Base-by-base conservation (phyloP, 92 coral and sea anemone species). In the Epizoanthus ramosus region DNA sequence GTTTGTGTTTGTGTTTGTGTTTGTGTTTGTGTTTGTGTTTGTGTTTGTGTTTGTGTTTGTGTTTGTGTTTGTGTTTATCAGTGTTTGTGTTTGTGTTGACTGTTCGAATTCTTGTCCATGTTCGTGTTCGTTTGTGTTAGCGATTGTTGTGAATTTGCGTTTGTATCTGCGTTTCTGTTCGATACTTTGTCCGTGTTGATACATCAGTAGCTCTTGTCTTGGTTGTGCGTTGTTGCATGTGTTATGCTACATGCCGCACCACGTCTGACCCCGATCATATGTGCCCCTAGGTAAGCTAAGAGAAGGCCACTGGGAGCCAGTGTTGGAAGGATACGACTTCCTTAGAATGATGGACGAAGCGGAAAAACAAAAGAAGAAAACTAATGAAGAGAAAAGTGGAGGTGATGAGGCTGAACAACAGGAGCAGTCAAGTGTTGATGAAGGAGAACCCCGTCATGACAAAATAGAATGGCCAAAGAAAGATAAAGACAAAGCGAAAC, bases 311-410 rank as follows among this genome's bases (percentile, higher is more conserved):
- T 97, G 99, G 99, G 87, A 88, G 59, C 99, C 99, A 3, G 86
- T 91, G 33, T 81, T 94, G 74, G 99, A 97, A 19, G 99, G 99
- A 2, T 97, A 97, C 75, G 97, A 97, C 79, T 97, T 90, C 73
- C 84, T 97, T 52, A 65, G 72, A 12, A 86, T 90, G 83, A 90
- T 97, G 28, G 92, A 92, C 22, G 91, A 93, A 61, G 96, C 90
- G 21, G 91, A 88, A 23, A 88, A 87, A 43, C 77, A 83, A 6
- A 86, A 88, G 85, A 85, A 88, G 59, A 81, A 84, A 25, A 67
- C 56, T 0, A 63, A 84, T n/a, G 75, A 67, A 61, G 88, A 84
- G 3, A 59, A 66, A 66, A 60, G 28, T 19, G 58, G 50, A 61
- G 89, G 76, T 59, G 75, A 77, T 3, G 72, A 76, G 70, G 89